phyloP scores from a whole-genome alignment of 2,113 vertebrate species.

The Indri indri region DNA sequence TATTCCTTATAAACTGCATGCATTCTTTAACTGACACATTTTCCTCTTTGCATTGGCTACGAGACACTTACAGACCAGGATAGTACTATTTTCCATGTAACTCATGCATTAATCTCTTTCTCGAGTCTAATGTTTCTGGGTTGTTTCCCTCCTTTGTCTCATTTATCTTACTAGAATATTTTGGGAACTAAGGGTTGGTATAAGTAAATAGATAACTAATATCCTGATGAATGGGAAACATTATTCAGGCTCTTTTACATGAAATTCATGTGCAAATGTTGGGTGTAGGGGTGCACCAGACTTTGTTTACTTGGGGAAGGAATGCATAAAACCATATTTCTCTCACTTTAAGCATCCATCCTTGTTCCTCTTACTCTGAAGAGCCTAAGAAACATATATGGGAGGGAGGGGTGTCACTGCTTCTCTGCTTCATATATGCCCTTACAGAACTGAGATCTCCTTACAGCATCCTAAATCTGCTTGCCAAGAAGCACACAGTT shows the following conservation, averaged over 20 bases:
- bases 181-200: neutral
- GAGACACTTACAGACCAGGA: neutral
- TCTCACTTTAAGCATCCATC: neutral
- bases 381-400: neutral
- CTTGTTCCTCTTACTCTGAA: neutral
- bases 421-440: neutral
- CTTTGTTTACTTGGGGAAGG: neutral
- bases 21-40: accelerated
- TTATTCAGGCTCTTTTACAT: neutral
- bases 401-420: accelerated
- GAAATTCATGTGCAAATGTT: neutral
- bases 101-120: neutral
- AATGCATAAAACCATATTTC: neutral
- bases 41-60: neutral
- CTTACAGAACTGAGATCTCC: neutral
- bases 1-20: neutral
- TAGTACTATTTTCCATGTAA: neutral
- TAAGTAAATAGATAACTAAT: constrained; percentile 33
- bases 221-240: neutral
- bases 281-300: neutral
- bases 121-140: neutral
- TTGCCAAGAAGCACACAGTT: neutral
- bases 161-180: constrained; percentile 23
- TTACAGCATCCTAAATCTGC: neutral
- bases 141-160: neutral